These are phyloP conservation scores for Cephus runcator DNA, from an alignment of 2,888 invertebrate species.

Conservation along the genomic window DNA sequence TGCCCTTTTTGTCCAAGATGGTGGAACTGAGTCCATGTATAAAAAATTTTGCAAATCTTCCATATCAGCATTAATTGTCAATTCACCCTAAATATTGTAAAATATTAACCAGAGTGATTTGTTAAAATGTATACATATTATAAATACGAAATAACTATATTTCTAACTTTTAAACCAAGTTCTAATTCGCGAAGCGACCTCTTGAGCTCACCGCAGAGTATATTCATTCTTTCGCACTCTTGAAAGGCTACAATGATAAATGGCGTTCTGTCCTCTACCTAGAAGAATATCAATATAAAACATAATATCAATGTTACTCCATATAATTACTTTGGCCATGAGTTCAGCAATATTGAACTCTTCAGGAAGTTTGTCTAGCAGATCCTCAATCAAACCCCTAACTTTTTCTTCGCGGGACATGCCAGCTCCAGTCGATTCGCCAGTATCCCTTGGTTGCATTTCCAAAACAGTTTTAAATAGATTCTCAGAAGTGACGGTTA, in stretches of 20 bases:
- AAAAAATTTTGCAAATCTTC: conserved; percentile 85
- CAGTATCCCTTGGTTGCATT: conserved; percentile 88
- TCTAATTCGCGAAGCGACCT: conserved; percentile 87
- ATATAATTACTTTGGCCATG: conserved; percentile 73
- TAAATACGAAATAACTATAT: not conserved
- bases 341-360: conserved; percentile 88
- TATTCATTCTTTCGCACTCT: conserved; percentile 96
- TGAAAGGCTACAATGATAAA: conserved; percentile 92
- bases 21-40: conserved; percentile 92
- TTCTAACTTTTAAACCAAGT: conserved; percentile 82
- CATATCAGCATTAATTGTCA: conserved; percentile 94
- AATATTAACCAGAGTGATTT: not conserved
- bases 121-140: not conserved
- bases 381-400: conserved; percentile 76
- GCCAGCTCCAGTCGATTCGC: conserved; percentile 75
- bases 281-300: not conserved
- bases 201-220: conserved; percentile 82
- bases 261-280: conserved; percentile 86
- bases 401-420: conserved; percentile 86
- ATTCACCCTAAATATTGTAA: conserved; percentile 76
- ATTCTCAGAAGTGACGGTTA: conserved; percentile 86
- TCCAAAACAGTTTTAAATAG: conserved; percentile 88
- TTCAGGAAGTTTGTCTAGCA: conserved; percentile 88
- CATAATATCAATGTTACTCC: not conserved
- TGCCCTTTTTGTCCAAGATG: conserved; percentile 84